These are phyloP conservation scores for Lottia gigantea DNA, from an alignment of 2,888 invertebrate species.

Conservation along the genomic window DNA sequence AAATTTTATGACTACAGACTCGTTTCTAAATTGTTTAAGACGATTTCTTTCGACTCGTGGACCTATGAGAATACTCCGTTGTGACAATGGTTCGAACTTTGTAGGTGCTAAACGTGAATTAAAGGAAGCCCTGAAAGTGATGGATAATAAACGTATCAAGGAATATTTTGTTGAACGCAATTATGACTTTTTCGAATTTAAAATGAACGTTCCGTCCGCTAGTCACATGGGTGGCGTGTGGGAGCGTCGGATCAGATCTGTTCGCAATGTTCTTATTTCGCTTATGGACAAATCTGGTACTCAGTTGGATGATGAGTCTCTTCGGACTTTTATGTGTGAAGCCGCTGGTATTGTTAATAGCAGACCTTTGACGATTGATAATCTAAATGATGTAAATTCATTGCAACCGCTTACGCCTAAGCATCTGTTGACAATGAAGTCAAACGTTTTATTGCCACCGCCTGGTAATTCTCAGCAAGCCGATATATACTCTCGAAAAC, in stretches of 20 bases:
- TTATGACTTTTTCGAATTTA: slow-evolving; percentile 28
- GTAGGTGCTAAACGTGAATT: slow-evolving; percentile 31
- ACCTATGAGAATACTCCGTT: slow-evolving; percentile 30
- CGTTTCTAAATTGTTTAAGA: slow-evolving; percentile 32
- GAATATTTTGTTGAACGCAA: slow-evolving; percentile 22
- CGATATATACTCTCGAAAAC: slow-evolving; percentile 32
- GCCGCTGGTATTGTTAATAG: slow-evolving; percentile 30
- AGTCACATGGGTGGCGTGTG: slow-evolving; percentile 46
- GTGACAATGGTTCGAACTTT: slow-evolving; percentile 37
- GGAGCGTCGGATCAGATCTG: slow-evolving; percentile 43
- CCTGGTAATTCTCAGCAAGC: slow-evolving; percentile 30
- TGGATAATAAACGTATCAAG: slow-evolving; percentile 21
- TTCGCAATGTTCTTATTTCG: slow-evolving; percentile 30
- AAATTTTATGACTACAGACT: slow-evolving; percentile 34
- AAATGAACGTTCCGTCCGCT: slow-evolving; percentile 40
- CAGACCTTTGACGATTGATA: slow-evolving; percentile 28
- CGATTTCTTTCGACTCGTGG: slow-evolving; percentile 30
- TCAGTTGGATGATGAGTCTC: slow-evolving; percentile 27
- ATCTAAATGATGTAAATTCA: not conserved
- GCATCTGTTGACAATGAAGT: slow-evolving; percentile 25
- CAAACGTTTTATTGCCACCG: slow-evolving; percentile 11
- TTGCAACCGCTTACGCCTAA: slow-evolving; percentile 27
- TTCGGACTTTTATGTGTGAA: slow-evolving; percentile 31
- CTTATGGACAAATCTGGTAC: slow-evolving; percentile 22
- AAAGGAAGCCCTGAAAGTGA: slow-evolving; percentile 1